phyloP scores from a whole-genome alignment of 2,797 vertebrate species.

The Neopelma chrysocephalum region DNA sequence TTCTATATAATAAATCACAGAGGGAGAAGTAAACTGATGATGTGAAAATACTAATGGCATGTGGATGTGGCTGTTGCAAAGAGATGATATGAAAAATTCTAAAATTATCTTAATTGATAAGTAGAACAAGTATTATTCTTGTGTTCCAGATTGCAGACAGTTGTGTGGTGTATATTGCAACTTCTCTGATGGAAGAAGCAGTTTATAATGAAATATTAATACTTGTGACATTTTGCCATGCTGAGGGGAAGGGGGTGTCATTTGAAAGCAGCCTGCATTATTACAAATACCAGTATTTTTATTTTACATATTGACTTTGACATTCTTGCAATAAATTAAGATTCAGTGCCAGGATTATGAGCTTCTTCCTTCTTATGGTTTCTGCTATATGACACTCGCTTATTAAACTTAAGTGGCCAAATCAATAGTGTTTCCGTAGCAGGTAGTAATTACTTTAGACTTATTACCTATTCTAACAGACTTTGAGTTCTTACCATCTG shows the following conservation, averaged over 20 bases:
- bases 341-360: slow-evolving; percentile 43
- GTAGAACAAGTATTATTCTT: not conserved
- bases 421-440: slow-evolving; percentile 61
- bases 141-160: not conserved
- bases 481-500: slow-evolving; percentile 21
- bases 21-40: not conserved
- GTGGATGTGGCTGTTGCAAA: not conserved
- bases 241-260: not conserved
- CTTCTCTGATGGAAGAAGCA: not conserved
- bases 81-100: not conserved
- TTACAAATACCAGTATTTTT: not conserved
- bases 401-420: slow-evolving; percentile 63
- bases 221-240: not conserved
- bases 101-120: not conserved
- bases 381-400: slow-evolving; percentile 48
- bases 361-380: slow-evolving; percentile 21
- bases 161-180: not conserved
- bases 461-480: slow-evolving; percentile 26
- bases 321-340: slow-evolving; percentile 39
- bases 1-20: not conserved
- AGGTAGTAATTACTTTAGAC: slow-evolving; percentile 61
- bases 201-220: not conserved
- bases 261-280: slow-evolving; percentile 1
- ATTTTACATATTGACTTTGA: not conserved
- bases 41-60: not conserved